A percentile compares a stretch with the other conserved stretches of the same genome.
phyloP scores from a whole-genome alignment of 2,797 vertebrate species.

The Pseudochirops corinnae region DNA sequence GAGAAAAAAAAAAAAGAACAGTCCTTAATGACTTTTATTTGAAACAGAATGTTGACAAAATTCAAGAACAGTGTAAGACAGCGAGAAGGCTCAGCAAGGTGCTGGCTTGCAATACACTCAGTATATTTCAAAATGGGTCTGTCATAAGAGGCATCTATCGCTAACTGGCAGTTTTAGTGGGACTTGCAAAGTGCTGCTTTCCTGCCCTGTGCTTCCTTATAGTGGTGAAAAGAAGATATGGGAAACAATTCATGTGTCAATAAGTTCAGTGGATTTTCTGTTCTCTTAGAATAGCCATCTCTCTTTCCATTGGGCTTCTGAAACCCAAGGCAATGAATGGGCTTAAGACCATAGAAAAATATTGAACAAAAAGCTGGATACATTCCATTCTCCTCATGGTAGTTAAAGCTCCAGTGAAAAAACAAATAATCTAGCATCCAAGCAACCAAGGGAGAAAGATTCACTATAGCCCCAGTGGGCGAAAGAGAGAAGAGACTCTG shows the following conservation, averaged over 20 bases:
- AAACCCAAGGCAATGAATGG: constrained; percentile 60
- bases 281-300: constrained; percentile 67
- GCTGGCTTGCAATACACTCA: background rate
- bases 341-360: constrained; percentile 49
- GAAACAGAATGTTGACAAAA: constrained; percentile 75
- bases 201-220: constrained; percentile 49
- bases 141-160: constrained; percentile 57
- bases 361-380: constrained; percentile 45
- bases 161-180: background rate
- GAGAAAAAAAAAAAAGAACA: constrained; percentile 69
- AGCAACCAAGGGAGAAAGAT: background rate
- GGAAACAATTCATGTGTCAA: constrained; percentile 64
- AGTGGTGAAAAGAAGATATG: constrained; percentile 70
- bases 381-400: constrained; percentile 54
- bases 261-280: constrained; percentile 62
- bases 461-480: background rate
- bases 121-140: constrained; percentile 52
- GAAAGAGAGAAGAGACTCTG: background rate
- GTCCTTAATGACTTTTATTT: constrained; percentile 73
- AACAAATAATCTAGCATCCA: constrained; percentile 52
- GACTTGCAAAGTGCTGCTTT: background rate
- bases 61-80: constrained; percentile 66
- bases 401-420: constrained; percentile 43
- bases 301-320: constrained; percentile 71
- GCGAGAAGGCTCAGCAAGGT: background rate